These are phyloP conservation scores for Meloidogyne hapla DNA, from an alignment of 1,140 invertebrate genomes.

Conservation along the genomic window DNA sequence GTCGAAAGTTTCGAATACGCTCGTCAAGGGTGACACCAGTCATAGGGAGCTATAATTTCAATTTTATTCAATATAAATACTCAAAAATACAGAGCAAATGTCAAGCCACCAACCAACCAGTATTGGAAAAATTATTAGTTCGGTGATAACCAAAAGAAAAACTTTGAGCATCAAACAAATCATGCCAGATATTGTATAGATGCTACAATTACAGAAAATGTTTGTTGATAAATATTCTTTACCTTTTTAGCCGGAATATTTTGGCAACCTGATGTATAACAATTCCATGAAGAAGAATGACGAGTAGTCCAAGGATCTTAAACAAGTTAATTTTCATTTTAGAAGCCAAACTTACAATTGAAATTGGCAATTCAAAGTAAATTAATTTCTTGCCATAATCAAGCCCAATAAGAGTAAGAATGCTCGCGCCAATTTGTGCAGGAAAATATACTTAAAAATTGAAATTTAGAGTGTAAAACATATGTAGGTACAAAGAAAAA, in stretches of 20 bases:
- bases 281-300: conserved; percentile 81
- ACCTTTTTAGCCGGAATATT: conserved; percentile 75
- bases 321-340: not conserved
- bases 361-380: conserved; percentile 74
- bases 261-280: conserved; percentile 75
- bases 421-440: conserved; percentile 85
- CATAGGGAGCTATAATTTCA: conserved; percentile 34
- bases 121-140: conserved; percentile 92
- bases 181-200: conserved; percentile 81
- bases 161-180: conserved; percentile 95
- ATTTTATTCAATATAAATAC: not conserved
- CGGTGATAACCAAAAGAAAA: conserved; percentile 82
- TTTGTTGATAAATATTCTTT: conserved; percentile 38
- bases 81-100: conserved; percentile 81
- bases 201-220: conserved; percentile 35
- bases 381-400: conserved; percentile 59
- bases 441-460: conserved; percentile 85
- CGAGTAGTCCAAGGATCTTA: conserved; percentile 78
- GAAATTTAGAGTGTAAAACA: not conserved
- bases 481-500: too few species aligned
- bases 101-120: conserved; percentile 99
- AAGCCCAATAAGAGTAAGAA: conserved; percentile 75
- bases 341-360: conserved; percentile 37
- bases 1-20: conserved; percentile 80
- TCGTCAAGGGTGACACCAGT: conserved; percentile 66